phyloP scores from a whole-genome alignment of 1,140 invertebrate genomes.

The Homalodisca vitripennis region DNA sequence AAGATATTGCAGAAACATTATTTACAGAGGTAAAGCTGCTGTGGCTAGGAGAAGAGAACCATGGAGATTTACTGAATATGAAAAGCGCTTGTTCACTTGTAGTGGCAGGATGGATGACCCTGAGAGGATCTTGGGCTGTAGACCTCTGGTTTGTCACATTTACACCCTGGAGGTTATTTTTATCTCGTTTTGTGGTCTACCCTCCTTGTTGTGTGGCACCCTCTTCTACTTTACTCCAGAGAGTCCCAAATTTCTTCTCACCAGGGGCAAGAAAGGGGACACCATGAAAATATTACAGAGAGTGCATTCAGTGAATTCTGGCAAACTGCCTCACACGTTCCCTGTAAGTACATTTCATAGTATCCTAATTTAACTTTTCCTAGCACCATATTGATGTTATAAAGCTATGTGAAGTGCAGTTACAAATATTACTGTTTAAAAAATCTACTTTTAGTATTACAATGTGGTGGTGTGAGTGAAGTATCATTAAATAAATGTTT shows the following conservation, averaged over 20 bases:
- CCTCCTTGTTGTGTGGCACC: not conserved
- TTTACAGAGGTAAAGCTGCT: too few relatives aligned
- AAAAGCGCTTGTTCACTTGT: too few relatives aligned
- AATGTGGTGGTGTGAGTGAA: too few relatives aligned
- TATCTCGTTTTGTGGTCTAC: not conserved
- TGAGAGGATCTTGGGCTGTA: not conserved
- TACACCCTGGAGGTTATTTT: conserved; percentile 4
- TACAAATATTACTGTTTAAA: too few relatives aligned
- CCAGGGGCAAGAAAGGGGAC: not conserved
- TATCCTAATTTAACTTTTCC: too few relatives aligned
- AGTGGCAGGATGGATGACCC: conserved; percentile 2
- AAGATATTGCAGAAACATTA: too few relatives aligned
- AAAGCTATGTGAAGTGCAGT: too few relatives aligned
- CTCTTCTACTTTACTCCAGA: conserved; percentile 7
- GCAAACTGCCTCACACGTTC: not conserved
- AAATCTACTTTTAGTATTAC: too few relatives aligned
- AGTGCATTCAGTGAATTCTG: not conserved
- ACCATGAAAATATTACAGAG: conserved; percentile 1
- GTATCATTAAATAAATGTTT: too few relatives aligned
- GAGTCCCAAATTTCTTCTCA: conserved; percentile 1
- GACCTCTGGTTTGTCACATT: not conserved
- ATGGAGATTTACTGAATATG: too few relatives aligned
- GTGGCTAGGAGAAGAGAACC: too few relatives aligned
- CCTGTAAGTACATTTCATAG: not conserved
- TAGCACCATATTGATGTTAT: too few relatives aligned